Base-by-base conservation (phyloP, 2,797 vertebrate species). In the Distichodus sexfasciatus region DNA sequence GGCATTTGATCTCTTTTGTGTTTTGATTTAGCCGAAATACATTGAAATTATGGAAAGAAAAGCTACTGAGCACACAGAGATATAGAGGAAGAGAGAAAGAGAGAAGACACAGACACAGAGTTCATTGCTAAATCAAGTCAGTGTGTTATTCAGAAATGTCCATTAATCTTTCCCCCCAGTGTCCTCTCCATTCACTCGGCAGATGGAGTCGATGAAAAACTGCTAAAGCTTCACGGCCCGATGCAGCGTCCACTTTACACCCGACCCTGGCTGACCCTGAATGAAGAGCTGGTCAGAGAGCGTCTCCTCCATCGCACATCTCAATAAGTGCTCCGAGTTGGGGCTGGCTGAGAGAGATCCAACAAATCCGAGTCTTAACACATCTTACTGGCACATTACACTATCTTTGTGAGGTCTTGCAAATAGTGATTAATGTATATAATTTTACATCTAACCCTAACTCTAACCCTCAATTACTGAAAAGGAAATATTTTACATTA, bases 131-230 rank as follows among this genome's bases (percentile, higher is more conserved):
- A 15, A 19, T 7, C 8, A 46, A 46, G 43, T 1, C 4, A 2
- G n/a, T 21, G 17, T 10, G 5, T 41, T 54, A 29, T 53, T 66
- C 50, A 33, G 50, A 54, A 54, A 33, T 17, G 38, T 26, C 36
- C 19, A 15, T 62, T 47, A 17, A 60, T 15, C 17, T 0, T 46
- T 36, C n/a, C 48, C 29, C n/a, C 40, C 35, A 15, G 40, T 2
- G 38, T 66, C 38, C 50, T 11, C 50, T 41, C 17, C 64, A 17
- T 66, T 35, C 64, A 10, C 81, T 87, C 87, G 84, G 62, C 68
- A 80, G 75, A 19, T 66, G 54, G 29, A 66, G 65, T 23, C 35
- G 40, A 55, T 44, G 35, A 66, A 44, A 66, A 58, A 29, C 53
- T 57, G 51, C 31, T 46, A 29, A 68, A 19, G 29, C 55, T 21